Base-by-base conservation (phyloP, 2,888 invertebrate genomes). In the Elysia crispata region DNA sequence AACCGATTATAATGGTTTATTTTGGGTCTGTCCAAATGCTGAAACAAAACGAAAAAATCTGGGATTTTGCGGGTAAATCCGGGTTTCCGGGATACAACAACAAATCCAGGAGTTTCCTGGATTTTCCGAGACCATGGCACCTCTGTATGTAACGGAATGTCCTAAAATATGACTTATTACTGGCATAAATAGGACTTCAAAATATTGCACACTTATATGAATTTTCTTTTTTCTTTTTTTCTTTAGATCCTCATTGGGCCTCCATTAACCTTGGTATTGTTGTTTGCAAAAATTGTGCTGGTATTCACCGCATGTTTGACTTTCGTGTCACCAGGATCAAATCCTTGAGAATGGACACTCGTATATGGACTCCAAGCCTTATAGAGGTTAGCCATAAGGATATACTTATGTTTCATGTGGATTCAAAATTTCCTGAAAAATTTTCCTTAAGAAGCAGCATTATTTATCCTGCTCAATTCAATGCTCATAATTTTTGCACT, bases 191-290 rank as follows among this genome's bases (percentile, higher is more conserved):
- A 57, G n/a, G 6, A 15, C 6, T n/a, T 60, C 15, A 23, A 60
- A 23, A 23, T 15, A 60, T 8, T 8, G 25, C 25, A 23, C 25
- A 60, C 6, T 60, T 3, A 60, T 23, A 60, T 13, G 15, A 23
- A n/a, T 15, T 8, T n/a, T 60, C 3, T 60, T 60, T 60, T 1
- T 8, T 60, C 11, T 18, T 41, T n/a, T 73, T 62, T 75, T 64
- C 80, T 86, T 84, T 92, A 96, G 98, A 97, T 94, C 97, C 98
- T 72, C 95, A 96, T 87, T 99, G 98, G 98, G 98, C 98, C 66
- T 97, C 98, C 8, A 94, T 99, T 80, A 98, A 98, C 93, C 95
- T 97, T 86, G 98, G 97, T 49, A 95, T 98, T 88, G 93, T 98
- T 84, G 93, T 99, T 77, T 99, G 99, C 92, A 96, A 97, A 76